Percentiles rank a stretch among this genome's conserved stretches.
Conservation (phyloP, 1,140 invertebrate species). For the Galendromus occidentalis region DNA sequence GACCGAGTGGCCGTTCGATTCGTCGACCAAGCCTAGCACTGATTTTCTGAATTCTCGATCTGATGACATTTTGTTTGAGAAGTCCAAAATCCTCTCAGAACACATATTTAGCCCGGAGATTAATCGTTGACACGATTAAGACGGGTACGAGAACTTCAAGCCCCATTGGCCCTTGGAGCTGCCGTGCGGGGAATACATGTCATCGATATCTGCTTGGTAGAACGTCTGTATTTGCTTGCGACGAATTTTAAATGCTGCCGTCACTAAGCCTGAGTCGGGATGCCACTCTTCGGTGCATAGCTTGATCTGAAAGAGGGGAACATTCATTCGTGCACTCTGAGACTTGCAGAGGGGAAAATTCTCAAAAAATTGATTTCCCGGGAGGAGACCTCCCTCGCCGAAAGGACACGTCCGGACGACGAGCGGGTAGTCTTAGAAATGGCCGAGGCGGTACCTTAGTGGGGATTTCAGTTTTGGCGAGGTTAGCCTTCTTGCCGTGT, state of each 20-base stretch:
- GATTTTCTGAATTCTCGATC: too few species aligned
- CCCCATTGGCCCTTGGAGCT: not conserved
- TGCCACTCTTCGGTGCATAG: slow-evolving; percentile 79
- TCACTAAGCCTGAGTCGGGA: slow-evolving; percentile 78
- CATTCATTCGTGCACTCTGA: too few species aligned
- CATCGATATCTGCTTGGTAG: slow-evolving; percentile 70
- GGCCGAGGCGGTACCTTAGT: slow-evolving; percentile 18
- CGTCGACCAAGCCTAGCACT: too few species aligned
- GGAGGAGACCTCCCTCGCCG: too few species aligned
- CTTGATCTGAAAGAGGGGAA: slow-evolving; percentile 42
- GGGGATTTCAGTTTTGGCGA: slow-evolving; percentile 28
- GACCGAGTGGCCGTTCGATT: too few species aligned
- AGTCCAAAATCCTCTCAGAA: too few species aligned
- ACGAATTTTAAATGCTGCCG: slow-evolving; percentile 93
- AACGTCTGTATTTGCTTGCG: slow-evolving; percentile 80
- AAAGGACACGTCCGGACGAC: too few species aligned
- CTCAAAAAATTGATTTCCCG: too few species aligned
- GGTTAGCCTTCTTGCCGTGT: slow-evolving; percentile 57
- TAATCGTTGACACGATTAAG: not conserved
- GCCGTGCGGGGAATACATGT: slow-evolving; percentile 45
- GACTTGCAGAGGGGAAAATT: too few species aligned
- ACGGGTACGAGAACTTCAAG: slow-evolving; percentile 5
- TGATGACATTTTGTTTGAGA: too few species aligned
- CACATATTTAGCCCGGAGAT: too few species aligned
- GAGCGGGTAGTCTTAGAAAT: too few species aligned